These are phyloP conservation scores for Eudyptes chrysolophus DNA, from an alignment of 2,113 vertebrate species.

Conservation along the genomic window DNA sequence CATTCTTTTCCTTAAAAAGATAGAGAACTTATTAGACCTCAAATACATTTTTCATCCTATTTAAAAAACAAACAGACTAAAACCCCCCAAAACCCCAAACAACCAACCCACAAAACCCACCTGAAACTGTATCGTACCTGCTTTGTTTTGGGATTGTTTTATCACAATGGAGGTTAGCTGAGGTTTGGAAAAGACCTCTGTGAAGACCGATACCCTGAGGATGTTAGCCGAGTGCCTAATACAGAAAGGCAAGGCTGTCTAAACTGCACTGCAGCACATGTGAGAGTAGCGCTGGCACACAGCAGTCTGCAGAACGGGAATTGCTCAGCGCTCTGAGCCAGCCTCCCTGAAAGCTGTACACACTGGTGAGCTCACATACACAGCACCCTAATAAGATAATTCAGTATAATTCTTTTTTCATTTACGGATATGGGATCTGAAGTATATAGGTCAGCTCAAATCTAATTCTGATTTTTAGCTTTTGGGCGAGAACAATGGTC, in stretches of 20 bases:
- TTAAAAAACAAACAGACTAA: not conserved
- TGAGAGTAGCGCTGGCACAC: not conserved
- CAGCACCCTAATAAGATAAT: not conserved
- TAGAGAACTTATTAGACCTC: not conserved
- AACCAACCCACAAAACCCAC: not conserved
- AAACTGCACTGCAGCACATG: rapidly evolving
- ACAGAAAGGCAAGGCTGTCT: not conserved
- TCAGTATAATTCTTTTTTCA: not conserved
- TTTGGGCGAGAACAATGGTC: not conserved
- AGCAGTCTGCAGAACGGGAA: not conserved
- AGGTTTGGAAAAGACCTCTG: not conserved
- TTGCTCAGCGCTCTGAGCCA: not conserved
- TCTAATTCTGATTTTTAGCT: not conserved
- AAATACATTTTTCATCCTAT: not conserved
- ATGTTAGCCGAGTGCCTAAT: not conserved
- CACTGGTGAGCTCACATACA: not conserved
- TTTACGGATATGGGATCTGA: not conserved
- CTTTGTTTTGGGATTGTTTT: not conserved
- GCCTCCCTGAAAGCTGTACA: not conserved
- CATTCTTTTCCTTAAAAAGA: not conserved
- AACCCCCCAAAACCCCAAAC: not conserved
- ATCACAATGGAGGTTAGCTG: not conserved
- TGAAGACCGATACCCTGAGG: not conserved
- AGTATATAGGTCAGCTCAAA: not conserved
- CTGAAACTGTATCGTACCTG: not conserved